Base-by-base conservation (phyloP, 2,888 invertebrate genomes). In the Choreutis nemorana region DNA sequence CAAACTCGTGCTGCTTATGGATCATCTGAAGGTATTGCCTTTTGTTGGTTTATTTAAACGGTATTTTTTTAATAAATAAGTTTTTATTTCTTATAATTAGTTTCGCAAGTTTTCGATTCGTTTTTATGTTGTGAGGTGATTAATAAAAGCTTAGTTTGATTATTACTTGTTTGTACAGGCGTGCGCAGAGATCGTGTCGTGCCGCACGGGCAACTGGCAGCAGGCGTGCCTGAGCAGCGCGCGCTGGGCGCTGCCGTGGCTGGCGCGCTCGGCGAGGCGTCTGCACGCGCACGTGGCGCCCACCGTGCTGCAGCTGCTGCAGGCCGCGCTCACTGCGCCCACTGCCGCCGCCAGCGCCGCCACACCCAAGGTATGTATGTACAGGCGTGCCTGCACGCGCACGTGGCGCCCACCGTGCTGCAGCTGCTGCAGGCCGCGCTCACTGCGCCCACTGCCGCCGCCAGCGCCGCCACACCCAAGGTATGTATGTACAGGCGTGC, bases 161-260 rank as follows among this genome's bases (percentile, higher is more conserved):
- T 18, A 18, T 8, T 4, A 8, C 3, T 18, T 5, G 18, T 18
- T 5, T 18, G 18, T 0, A 0, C 42, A 80, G 63, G 89, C 91
- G 3, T 96, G 97, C 48, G 87, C 91, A 28, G 97, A 98, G 64
- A 92, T 97, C 33, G 96, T 96, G 18, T 86, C 89, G 29, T 87
- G 89, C 29, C 87, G 97, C 30, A 94, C 95, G 0, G 89, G 91
- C 42, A 97, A 97, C 77, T 98, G 97, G 97, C 97, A 97, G 65
- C 84, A 89, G 53, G 91, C 91, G 59, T 95, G 94, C 53, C 64
- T 84, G 2, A 81, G 83, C 18, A 87, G 90, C 48, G 85, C 87
- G 14, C 80, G 81, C 42, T 84, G 85, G 39, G 87, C 89, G 3
- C 85, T 96, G 26, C 81, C 94, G 14, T 89, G 93, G 43, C 87